Evolutionary conservation across 1,140 invertebrate genomes (phyloP).

Genomic region (Meloidogyne chitwoodi): DNA sequence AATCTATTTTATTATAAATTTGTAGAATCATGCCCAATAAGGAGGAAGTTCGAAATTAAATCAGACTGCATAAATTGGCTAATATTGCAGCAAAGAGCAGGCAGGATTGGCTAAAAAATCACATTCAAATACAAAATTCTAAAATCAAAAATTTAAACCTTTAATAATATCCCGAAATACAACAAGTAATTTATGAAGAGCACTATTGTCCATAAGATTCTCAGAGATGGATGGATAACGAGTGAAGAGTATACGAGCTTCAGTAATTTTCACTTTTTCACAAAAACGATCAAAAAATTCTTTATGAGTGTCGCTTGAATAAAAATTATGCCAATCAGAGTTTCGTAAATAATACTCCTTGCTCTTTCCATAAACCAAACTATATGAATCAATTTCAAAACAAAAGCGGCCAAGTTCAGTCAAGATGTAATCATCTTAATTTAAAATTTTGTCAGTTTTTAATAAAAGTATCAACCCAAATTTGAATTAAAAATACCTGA

Average conservation of each 20-base stretch:
- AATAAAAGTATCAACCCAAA: too few relatives aligned
- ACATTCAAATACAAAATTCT: too few relatives aligned
- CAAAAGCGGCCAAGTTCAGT: constrained; percentile 25
- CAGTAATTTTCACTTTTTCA: constrained; percentile 4
- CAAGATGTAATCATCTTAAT: constrained; percentile 19
- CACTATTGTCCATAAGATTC: neutral
- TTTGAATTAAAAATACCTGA: constrained; percentile 13
- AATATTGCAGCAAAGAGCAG: neutral
- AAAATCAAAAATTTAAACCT: too few relatives aligned
- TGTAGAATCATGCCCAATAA: neutral
- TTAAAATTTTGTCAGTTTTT: too few relatives aligned
- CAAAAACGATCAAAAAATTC: constrained; percentile 26
- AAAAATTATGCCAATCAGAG: constrained; percentile 8
- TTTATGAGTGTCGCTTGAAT: constrained; percentile 11
- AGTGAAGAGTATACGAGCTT: constrained; percentile 21
- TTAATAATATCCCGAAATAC: constrained; percentile 3
- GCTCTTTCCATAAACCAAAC: constrained; percentile 2
- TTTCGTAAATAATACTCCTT: neutral
- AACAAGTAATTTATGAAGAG: neutral
- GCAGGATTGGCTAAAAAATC: too few relatives aligned
- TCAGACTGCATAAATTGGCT: constrained; percentile 24
- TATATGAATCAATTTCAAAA: constrained; percentile 26
- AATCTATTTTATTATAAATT: too few relatives aligned
- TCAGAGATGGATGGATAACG: constrained; percentile 11
- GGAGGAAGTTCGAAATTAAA: neutral